phyloP scores from a whole-genome alignment of 2,113 vertebrate genomes.

The Gorsachius goisagi region DNA sequence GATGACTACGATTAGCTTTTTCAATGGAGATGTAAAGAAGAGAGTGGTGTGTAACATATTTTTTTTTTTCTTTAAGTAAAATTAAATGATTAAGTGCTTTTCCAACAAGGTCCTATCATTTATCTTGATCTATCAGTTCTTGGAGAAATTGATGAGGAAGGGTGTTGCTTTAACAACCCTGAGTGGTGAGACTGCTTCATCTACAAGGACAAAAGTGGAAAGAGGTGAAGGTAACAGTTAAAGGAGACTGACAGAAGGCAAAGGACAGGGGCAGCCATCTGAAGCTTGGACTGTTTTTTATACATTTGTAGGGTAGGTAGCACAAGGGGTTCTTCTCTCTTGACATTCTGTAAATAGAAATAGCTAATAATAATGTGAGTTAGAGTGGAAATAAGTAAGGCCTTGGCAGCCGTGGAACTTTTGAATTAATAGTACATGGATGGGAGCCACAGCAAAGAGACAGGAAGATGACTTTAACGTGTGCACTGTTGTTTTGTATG shows the following conservation, averaged over 20 bases:
- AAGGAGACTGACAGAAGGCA: not conserved
- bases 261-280: not conserved
- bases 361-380: not conserved
- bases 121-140: not conserved
- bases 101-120: not conserved
- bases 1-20: slow-evolving; percentile 52
- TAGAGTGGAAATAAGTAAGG: not conserved
- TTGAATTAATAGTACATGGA: not conserved
- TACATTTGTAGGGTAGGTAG: not conserved
- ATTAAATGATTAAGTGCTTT: not conserved
- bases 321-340: not conserved
- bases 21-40: slow-evolving; percentile 76
- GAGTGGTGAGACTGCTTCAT: not conserved
- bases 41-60: slow-evolving; percentile 57
- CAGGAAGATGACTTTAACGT: not conserved
- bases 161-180: not conserved
- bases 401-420: not conserved
- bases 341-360: not conserved
- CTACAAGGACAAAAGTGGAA: not conserved
- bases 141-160: not conserved
- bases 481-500: accelerated
- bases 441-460: not conserved
- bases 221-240: not conserved
- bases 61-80: not conserved
- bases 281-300: not conserved